Conservation (phyloP, 2,888 invertebrate species). For the Acanthosepion esculentum region DNA sequence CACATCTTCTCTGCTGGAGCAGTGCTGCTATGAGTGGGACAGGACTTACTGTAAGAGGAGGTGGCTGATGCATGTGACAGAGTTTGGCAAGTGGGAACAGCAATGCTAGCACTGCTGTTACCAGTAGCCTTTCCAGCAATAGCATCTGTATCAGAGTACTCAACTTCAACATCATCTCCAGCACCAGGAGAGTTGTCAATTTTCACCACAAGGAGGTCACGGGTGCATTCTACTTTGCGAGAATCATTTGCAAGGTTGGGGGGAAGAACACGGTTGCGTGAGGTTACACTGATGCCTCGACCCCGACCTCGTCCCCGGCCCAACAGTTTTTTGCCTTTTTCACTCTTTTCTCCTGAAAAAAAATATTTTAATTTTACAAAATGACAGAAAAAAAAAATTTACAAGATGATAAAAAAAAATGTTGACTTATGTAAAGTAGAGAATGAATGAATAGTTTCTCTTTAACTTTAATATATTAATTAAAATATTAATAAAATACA, state of each 20-base stretch:
- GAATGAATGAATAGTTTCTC: too few relatives aligned
- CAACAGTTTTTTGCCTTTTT: slow-evolving; percentile 34
- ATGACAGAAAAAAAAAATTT: neutral
- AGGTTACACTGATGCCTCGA: slow-evolving; percentile 59
- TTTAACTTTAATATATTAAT: too few relatives aligned
- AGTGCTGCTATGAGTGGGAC: slow-evolving; percentile 22
- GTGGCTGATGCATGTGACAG: slow-evolving; percentile 53
- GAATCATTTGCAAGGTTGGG: slow-evolving; percentile 59
- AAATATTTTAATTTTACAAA: neutral
- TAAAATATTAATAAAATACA: too few relatives aligned
- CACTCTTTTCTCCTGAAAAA: neutral
- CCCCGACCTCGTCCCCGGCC: slow-evolving; percentile 66
- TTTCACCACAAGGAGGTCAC: slow-evolving; percentile 69
- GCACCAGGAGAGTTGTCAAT: slow-evolving; percentile 68
- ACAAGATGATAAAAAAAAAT: neutral
- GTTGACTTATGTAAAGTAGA: neutral
- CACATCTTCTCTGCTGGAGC: slow-evolving; percentile 48
- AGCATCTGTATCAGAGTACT: slow-evolving; percentile 62
- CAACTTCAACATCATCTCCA: slow-evolving; percentile 60
- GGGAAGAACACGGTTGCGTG: slow-evolving; percentile 58
- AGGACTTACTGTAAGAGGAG: slow-evolving; percentile 41
- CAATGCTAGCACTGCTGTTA: neutral
- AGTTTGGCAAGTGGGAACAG: slow-evolving; percentile 51
- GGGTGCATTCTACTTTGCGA: slow-evolving; percentile 67
- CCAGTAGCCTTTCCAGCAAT: slow-evolving; percentile 41